Percentiles rank a stretch among this genome's conserved stretches.
These are phyloP conservation scores for Ypsolopha sequella DNA, from an alignment of 2,888 invertebrate genomes.

Conservation along the genomic window DNA sequence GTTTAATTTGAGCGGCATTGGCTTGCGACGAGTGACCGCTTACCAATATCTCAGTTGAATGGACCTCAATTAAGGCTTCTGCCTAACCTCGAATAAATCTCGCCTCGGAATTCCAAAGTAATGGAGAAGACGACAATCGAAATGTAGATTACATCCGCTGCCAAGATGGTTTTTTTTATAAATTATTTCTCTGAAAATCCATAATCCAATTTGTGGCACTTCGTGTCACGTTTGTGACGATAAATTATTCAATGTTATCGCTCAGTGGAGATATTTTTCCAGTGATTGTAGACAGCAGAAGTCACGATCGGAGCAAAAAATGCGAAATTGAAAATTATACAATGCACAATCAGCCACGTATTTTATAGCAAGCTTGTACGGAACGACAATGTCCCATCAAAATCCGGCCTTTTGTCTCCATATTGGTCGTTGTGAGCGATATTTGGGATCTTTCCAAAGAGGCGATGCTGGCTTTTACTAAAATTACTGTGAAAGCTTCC, in stretches of 20 bases:
- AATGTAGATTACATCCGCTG: constrained; percentile 40
- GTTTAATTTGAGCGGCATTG: constrained; percentile 23
- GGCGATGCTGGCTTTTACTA: constrained; percentile 51
- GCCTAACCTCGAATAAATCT: constrained; percentile 37
- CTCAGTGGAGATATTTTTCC: constrained; percentile 10
- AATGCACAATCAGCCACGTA: constrained; percentile 1
- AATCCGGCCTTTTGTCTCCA: constrained; percentile 37
- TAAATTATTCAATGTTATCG: constrained; percentile 9
- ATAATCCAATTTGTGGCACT: constrained; percentile 26
- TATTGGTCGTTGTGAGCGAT: constrained; percentile 27
- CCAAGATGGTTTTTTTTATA: constrained; percentile 23
- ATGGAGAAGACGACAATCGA: constrained; percentile 33
- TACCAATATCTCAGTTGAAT: constrained; percentile 52
- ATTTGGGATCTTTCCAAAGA: constrained; percentile 42
- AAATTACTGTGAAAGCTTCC: constrained; percentile 31
- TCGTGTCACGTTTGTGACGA: constrained; percentile 28
- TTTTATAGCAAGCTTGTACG: constrained; percentile 3
- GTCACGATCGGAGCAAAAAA: constrained; percentile 1
- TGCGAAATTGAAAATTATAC: constrained; percentile 1
- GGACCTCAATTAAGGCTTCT: constrained; percentile 46
- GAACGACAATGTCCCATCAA: constrained; percentile 20
- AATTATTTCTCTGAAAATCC: constrained; percentile 28
- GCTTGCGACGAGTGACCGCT: constrained; percentile 30
- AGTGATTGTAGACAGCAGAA: constrained; percentile 7
- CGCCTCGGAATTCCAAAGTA: constrained; percentile 31